Base-by-base conservation (phyloP, 2,797 vertebrate species). In the Acanthurus leucopareius region DNA sequence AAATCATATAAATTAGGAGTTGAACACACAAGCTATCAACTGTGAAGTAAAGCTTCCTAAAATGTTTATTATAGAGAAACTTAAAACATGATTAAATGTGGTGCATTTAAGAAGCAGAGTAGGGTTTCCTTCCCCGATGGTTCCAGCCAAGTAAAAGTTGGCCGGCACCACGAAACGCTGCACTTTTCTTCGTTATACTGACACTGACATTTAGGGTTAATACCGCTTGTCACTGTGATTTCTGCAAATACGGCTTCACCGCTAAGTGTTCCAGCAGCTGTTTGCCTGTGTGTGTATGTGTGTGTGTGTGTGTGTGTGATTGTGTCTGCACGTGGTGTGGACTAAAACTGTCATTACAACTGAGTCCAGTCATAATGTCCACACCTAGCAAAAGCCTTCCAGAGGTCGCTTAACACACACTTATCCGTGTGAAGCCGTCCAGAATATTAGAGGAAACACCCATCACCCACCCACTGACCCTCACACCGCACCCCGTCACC, bases 151-250 rank as follows among this genome's bases (percentile, higher is more conserved):
- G 59, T 58, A 65, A 83, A 83, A 86, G 61, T 77, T 86, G 85
- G 86, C 91, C 5, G 0, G 14, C 42, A 48, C 71, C 56, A 54
- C 66, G 51, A 83, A 88, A 84, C 44, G 82, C 65, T 72, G 67
- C 45, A 62, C 71, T 69, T 77, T 84, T 88, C 75, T 82, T 63
- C 58, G 79, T 57, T 19, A 88, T 91, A 93, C 86, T 83, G 80
- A 91, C 63, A n/a, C 65, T 90, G 91, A 93, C 91, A 75, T 89
- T 90, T 81, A 82, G 83, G 88, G 89, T 91, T 90, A 93, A 91
- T 90, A 81, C 82, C 28, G 74, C 86, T 88, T 87, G 89, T 92
- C 88, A 81, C 82, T 89, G 86, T 89, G 86, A 93, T 89, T 91
- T 86, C 79, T 77, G 83, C 85, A 91, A 91, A 92, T 85, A 83